Conservation (phyloP, 2,888 invertebrate genomes). For the Didymodactylos carnosus region DNA sequence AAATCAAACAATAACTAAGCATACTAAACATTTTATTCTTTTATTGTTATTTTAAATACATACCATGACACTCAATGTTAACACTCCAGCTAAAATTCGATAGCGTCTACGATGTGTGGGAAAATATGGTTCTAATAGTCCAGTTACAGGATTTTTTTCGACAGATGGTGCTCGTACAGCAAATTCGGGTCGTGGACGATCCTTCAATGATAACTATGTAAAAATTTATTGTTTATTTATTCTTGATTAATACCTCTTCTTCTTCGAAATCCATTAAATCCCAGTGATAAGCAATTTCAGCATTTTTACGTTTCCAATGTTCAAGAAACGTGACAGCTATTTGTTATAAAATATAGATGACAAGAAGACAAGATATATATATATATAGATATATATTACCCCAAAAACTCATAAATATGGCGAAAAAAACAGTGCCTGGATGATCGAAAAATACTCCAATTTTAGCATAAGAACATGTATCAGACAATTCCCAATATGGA, state of each 20-base stretch:
- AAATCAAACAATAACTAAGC: background rate
- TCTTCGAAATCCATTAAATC: slow-evolving; percentile 41
- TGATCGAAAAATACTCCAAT: slow-evolving; percentile 42
- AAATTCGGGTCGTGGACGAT: slow-evolving; percentile 40
- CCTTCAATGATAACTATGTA: background rate
- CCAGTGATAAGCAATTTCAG: slow-evolving; percentile 41
- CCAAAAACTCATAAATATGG: slow-evolving; percentile 41
- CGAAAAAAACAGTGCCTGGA: slow-evolving; percentile 41
- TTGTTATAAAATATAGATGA: slow-evolving; percentile 16
- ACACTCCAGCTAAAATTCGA: slow-evolving; percentile 39
- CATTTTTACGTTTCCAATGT: slow-evolving; percentile 42
- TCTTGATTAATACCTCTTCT: slow-evolving; percentile 31
- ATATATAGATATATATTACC: slow-evolving; percentile 27
- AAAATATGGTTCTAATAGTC: slow-evolving; percentile 40
- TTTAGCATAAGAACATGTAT: slow-evolving; percentile 39
- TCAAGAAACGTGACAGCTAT: slow-evolving; percentile 42
- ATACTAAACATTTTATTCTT: background rate
- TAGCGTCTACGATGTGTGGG: slow-evolving; percentile 36
- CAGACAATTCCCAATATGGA: slow-evolving; percentile 39
- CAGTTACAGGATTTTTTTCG: slow-evolving; percentile 41
- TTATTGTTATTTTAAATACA: slow-evolving; percentile 12
- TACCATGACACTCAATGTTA: slow-evolving; percentile 41
- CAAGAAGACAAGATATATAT: slow-evolving; percentile 4
- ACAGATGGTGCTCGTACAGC: slow-evolving; percentile 38
- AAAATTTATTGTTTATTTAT: background rate